Evolutionary conservation across 2,113 vertebrate genomes (phyloP).

Genomic region (Embiotoca jacksoni): DNA sequence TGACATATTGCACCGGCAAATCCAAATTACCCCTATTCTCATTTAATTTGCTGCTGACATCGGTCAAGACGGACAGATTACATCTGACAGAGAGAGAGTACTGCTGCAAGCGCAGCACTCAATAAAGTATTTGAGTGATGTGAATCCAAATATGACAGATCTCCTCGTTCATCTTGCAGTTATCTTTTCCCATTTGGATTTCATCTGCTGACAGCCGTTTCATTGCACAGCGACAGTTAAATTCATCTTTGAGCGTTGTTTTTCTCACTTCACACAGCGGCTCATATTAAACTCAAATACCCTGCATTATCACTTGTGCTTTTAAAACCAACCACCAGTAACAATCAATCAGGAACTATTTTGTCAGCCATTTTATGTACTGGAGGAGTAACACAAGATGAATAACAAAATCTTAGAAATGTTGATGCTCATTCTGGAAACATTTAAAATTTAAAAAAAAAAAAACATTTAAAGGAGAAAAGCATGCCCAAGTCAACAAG

Average conservation of each 20-base stretch:
- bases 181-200: too few species aligned
- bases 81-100: slow-evolving; percentile 15
- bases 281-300: not conserved
- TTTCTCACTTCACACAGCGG: not conserved
- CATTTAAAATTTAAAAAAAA: not conserved
- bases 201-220: too few species aligned
- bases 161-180: too few species aligned
- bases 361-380: not conserved
- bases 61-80: slow-evolving; percentile 53
- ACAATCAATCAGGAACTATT: not conserved
- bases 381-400: not conserved
- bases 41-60: slow-evolving; percentile 41
- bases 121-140: slow-evolving; percentile 29
- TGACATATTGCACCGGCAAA: slow-evolving; percentile 26
- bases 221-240: too few species aligned
- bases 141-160: slow-evolving; percentile 17
- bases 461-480: slow-evolving; percentile 28
- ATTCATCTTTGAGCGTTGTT: not conserved
- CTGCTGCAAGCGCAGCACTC: slow-evolving; percentile 13
- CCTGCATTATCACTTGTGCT: not conserved
- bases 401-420: slow-evolving; percentile 10
- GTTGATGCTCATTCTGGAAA: not conserved
- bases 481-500: slow-evolving; percentile 24
- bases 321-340: not conserved
- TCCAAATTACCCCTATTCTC: slow-evolving; percentile 34